Conservation (phyloP, 2,113 vertebrate species). For the Indri indri region DNA sequence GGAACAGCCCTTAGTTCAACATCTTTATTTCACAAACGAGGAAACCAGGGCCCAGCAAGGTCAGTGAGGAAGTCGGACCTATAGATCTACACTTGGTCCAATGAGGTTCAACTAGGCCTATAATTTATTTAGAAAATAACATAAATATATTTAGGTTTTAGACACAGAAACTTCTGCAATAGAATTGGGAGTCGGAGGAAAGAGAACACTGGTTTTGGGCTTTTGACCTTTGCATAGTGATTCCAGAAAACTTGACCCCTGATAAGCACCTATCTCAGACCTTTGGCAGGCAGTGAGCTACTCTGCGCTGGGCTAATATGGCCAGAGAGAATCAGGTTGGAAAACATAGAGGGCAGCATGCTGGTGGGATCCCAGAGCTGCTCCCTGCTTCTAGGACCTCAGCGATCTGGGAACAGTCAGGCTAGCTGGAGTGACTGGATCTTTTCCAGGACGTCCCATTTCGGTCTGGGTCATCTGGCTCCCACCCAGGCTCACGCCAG, state of each 20-base stretch:
- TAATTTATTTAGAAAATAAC: not conserved
- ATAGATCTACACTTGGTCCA: not conserved
- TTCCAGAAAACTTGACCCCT: not conserved
- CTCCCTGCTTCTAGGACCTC: not conserved
- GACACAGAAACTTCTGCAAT: not conserved
- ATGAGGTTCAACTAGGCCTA: not conserved
- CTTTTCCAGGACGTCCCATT: not conserved
- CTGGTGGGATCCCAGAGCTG: not conserved
- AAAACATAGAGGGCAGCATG: not conserved
- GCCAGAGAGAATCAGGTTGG: not conserved
- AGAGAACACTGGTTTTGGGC: not conserved
- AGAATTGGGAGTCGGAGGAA: not conserved
- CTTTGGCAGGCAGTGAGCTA: not conserved
- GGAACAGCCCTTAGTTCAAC: not conserved
- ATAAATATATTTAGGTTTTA: not conserved
- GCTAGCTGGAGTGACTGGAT: too few species aligned
- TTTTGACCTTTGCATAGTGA: not conserved
- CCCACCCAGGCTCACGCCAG: not conserved
- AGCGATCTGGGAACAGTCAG: not conserved
- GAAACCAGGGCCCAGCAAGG: not conserved
- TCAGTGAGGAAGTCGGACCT: not conserved
- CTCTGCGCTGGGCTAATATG: not conserved
- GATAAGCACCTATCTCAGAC: not conserved
- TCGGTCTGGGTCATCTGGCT: not conserved
- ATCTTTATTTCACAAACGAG: not conserved